Base-by-base conservation (phyloP, 1,140 invertebrate species). In the Zophobas atratus region DNA sequence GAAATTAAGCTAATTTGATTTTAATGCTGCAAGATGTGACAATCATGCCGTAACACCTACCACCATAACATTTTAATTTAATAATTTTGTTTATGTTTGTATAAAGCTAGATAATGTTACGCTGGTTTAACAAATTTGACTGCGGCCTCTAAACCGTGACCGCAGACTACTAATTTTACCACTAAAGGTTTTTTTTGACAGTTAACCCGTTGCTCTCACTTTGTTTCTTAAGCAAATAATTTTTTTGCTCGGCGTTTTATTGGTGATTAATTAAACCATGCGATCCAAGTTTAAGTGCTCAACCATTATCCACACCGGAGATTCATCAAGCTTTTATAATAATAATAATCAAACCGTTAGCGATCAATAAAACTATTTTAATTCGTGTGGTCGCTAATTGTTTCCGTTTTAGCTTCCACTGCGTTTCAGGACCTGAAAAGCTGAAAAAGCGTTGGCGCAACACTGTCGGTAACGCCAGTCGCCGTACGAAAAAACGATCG, bases 11-110 rank as follows among this genome's bases (percentile, higher is more conserved):
- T 82, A 82, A 82, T 82, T 81, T 79, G 80, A 79, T 82, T 82
- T 82, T 82, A 82, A 82, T 82, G 81, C 77, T 73, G 55, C 76
- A 73, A 73, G 60, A 67, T 78, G 81, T 75, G 81, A 82, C 80
- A 82, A 81, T 80, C 71, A 77, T 78, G 78, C 78, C 80, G 81
- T 82, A 82, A 82, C 81, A 82, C 79, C 79, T 79, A 76, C 77
- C 57, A 81, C 77, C 81, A 82, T 60, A 81, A 82, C 81, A 82
- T 82, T 82, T 81, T 82, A 82, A 82, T 82, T 82, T 82, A 82
- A 81, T 82, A 81, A 82, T 81, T 79, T 79, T 79, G 74, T 81
- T 78, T 81, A 75, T 77, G 71, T 80, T 72, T 78, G 53, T 78
- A 77, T 78, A 63, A 67, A 81, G 49, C 63, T 77, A 74, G 70